These are phyloP conservation scores for Phymanthus crucifer DNA, from an alignment of 92 coral and sea anemone species.

Conservation along the genomic window DNA sequence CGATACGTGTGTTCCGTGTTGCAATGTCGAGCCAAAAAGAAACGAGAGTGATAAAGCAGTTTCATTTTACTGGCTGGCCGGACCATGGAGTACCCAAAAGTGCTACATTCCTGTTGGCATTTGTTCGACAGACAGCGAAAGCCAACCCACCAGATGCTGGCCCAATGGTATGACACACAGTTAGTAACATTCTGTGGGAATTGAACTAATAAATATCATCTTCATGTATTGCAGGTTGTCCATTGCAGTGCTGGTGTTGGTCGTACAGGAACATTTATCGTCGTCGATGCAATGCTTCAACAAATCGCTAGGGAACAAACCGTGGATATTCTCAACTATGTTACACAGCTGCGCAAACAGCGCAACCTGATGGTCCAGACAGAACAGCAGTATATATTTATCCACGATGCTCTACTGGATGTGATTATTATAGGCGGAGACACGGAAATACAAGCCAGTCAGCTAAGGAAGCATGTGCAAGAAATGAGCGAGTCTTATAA, in stretches of 20 bases:
- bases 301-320: conserved; percentile 76
- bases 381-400: conserved; percentile 88
- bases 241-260: conserved; percentile 98
- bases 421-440: conserved; percentile 87
- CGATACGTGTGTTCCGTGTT: conserved; percentile 70
- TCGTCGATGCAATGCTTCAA: conserved; percentile 80
- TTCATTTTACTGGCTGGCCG: conserved; percentile 96
- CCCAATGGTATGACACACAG: conserved; percentile 78
- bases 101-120: conserved; percentile 70
- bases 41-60: conserved; percentile 71
- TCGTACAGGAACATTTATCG: conserved; percentile 84
- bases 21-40: conserved; percentile 49
- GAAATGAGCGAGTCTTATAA: conserved; percentile 50
- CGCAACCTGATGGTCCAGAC: conserved; percentile 91
- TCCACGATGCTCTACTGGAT: conserved; percentile 77
- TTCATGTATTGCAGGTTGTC: conserved; percentile 53
- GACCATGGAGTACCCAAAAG: conserved; percentile 96
- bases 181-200: neutral
- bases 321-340: conserved; percentile 77
- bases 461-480: conserved; percentile 53
- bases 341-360: conserved; percentile 67
- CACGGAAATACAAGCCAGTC: conserved; percentile 75
- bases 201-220: neutral
- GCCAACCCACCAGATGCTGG: conserved; percentile 89
- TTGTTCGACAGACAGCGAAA: conserved; percentile 79